Percentiles rank a stretch among this genome's conserved stretches.
phyloP scores from a whole-genome alignment of 2,888 invertebrate genomes.

The Harpalus rufipes region DNA sequence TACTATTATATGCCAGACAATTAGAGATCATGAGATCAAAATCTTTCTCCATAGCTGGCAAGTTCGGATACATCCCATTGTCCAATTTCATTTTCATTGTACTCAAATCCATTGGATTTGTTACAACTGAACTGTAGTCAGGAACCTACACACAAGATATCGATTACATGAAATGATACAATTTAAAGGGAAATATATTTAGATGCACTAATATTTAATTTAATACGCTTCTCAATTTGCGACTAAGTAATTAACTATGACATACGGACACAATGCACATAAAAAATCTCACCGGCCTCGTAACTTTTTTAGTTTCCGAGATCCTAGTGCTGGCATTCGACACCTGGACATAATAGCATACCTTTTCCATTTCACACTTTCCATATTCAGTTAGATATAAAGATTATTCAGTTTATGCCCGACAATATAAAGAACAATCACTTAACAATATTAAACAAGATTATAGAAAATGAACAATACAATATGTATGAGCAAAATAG shows the following conservation, averaged over 20 bases:
- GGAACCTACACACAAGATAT: conserved; percentile 81
- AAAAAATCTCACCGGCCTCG: conserved; percentile 48
- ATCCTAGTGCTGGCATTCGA: conserved; percentile 38
- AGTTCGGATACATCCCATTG: conserved; percentile 82
- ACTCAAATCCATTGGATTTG: conserved; percentile 92
- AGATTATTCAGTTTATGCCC: not conserved
- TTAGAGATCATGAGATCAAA: conserved; percentile 98
- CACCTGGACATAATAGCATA: conserved; percentile 48
- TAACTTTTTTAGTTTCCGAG: conserved; percentile 50
- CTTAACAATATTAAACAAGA: not conserved
- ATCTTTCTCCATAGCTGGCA: conserved; percentile 91
- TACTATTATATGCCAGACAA: conserved; percentile 96
- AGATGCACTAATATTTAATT: conserved; percentile 14
- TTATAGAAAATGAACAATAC: not conserved
- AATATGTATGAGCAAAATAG: too few species aligned
- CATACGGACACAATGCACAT: conserved; percentile 42
- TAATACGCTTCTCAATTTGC: conserved; percentile 3
- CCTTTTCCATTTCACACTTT: conserved; percentile 27
- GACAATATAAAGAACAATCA: not conserved
- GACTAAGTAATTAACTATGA: conserved; percentile 7
- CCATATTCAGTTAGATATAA: not conserved
- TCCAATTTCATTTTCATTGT: conserved; percentile 91
- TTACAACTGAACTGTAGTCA: conserved; percentile 92
- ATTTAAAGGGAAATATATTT: not conserved
- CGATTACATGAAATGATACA: not conserved